Evolutionary conservation across 1,140 invertebrate genomes (phyloP).

Genomic region (Trachymyrmex cornetzi): DNA sequence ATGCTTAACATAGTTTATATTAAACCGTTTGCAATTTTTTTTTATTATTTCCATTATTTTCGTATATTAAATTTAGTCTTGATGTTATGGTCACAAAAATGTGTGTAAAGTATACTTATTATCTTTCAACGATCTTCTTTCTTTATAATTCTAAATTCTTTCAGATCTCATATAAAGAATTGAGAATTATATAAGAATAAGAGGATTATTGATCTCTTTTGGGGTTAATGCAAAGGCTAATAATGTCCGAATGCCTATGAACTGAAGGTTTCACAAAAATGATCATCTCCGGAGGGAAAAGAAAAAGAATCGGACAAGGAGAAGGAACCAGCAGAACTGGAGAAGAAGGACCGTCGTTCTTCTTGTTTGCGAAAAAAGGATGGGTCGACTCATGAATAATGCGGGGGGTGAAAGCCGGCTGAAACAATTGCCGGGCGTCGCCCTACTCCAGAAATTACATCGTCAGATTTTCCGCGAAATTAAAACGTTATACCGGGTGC

Average conservation of each 20-base stretch:
- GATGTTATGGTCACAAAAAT: neutral
- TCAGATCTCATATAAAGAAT: neutral
- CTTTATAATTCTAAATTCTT: neutral
- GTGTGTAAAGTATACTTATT: neutral
- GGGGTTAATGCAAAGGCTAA: conserved; percentile 29
- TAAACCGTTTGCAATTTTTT: neutral
- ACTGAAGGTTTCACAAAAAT: conserved; percentile 35
- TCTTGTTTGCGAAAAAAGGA: conserved; percentile 68
- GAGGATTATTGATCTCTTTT: neutral
- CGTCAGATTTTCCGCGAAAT: conserved; percentile 79
- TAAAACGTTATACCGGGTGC: conserved; percentile 75
- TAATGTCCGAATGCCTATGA: conserved; percentile 33
- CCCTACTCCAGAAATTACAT: conserved; percentile 78
- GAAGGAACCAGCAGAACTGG: neutral
- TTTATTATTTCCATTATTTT: neutral
- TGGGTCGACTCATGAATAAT: conserved; percentile 77
- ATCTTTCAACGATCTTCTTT: neutral
- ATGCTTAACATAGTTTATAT: neutral
- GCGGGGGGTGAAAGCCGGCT: conserved; percentile 75
- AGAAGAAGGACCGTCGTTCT: conserved; percentile 33
- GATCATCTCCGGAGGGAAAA: conserved; percentile 26
- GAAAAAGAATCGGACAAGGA: conserved; percentile 1
- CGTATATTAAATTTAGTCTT: neutral
- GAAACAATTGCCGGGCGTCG: conserved; percentile 78
- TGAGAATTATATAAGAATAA: neutral